Evolutionary conservation across 2,113 vertebrate genomes (phyloP), one percentile per base, ranked within the genome.

Genomic region (Tyto alba): DNA sequence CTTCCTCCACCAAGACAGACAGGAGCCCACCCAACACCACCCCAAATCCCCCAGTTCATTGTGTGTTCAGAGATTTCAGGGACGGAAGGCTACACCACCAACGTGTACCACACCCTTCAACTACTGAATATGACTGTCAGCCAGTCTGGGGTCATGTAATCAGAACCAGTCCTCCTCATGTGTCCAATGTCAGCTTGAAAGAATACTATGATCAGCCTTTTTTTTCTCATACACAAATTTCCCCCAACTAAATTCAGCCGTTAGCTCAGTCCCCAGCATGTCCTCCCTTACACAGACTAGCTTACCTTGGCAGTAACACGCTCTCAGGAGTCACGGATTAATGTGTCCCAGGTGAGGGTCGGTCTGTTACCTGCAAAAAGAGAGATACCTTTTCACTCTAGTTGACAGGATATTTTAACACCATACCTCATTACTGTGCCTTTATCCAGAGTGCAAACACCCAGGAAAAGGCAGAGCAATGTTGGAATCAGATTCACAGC

Each of bases 281-380:
- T 67, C 29, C 41, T 36, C 63, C 52, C 50, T 88, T 19, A 53
- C 27, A 5, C n/a, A 50, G 45, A 21, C n/a, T 9, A 52, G 34
- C 88, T 79, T 92, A 97, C 96, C 92, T 94, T 72, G 66, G 90
- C 86, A 87, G 86, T 8, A 11, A 19, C n/a, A 4, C 15, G 1
- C 76, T 80, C 73, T 78, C 16, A 2, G 77, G 41, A 95, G 69
- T 82, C 80, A 50, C n/a, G 0, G 48, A 6, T 91, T 34, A 86
- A n/a, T 6, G 64, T 20, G 76, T 92, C 75, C 67, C 83, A 53
- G 50, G 30, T 36, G 57, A 88, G 36, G 69, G 5, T 81, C 86
- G 78, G 48, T 19, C 43, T 76, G 83, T n/a, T 19, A 87, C 84
- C 95, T 95, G 84, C 27, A 43, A 79, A 80, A 76, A 95, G 32